Evolutionary conservation across 92 coral and sea anemone genomes (phyloP).

Genomic region (Zoanthus sansibaricus): DNA sequence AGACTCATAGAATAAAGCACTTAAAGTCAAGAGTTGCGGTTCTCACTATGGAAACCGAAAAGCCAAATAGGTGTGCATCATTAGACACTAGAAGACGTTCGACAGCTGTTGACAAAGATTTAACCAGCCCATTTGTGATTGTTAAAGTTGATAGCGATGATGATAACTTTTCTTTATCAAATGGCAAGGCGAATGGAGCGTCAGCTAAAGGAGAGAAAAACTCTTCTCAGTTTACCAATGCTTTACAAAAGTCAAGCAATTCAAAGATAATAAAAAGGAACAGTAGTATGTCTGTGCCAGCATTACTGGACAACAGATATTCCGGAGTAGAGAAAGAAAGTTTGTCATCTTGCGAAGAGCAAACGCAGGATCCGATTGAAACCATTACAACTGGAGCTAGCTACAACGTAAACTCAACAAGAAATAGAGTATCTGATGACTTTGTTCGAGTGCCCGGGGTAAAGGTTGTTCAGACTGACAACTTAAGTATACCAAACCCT

Average conservation of each 20-base stretch:
- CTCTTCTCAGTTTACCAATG: background rate
- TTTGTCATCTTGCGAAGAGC: constrained; percentile 26
- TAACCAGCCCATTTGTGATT: background rate
- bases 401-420: background rate
- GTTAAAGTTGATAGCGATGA: constrained; percentile 12
- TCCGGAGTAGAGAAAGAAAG: background rate
- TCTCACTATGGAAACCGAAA: constrained; percentile 36
- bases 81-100: background rate
- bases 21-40: constrained; percentile 59
- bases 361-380: background rate
- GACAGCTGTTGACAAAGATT: background rate
- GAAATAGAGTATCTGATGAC: background rate
- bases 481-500: constrained; percentile 56
- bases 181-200: constrained; percentile 19
- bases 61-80: background rate
- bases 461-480: constrained; percentile 21
- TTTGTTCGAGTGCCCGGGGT: constrained; percentile 5
- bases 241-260: background rate
- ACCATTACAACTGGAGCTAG: background rate
- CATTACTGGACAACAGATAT: constrained; percentile 7
- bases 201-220: background rate
- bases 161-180: constrained; percentile 1
- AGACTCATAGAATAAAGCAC: constrained; percentile 49
- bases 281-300: background rate
- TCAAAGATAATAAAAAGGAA: background rate